Base-by-base conservation (phyloP, 2,113 vertebrate genomes). In the Silurus glanis region DNA sequence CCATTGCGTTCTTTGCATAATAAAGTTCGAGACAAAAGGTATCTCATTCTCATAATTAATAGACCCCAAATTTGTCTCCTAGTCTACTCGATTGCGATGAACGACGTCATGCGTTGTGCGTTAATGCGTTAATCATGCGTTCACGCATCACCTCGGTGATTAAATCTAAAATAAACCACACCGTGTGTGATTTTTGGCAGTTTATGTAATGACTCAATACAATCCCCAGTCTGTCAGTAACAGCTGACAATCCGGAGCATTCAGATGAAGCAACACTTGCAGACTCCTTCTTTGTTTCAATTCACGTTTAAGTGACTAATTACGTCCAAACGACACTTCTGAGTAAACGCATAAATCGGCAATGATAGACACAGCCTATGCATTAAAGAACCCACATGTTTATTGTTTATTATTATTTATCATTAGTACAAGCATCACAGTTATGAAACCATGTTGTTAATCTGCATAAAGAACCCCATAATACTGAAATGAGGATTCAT, bases 171-270 rank as follows among this genome's bases (percentile, higher is more conserved):
- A 84, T 85, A 83, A 37, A 56, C 69, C 28, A 16, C 61, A 82
- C n/a, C 19, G 49, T 85, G 71, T 78, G 55, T 49, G 56, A 55
- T 71, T 51, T 37, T 76, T 80, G 69, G 51, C 79, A 61, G 67
- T 23, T 78, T 86, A 81, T 84, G 69, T 86, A 89, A 89, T 85
- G 83, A 87, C 72, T 82, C 79, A 88, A 58, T 37, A 37, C 64
- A 80, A 83, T 53, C 56, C 62, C 80, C 53, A 45, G 80, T 51
- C 83, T 87, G 88, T 89, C 88, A 58, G 71, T 25, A 87, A 79
- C 85, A 87, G 86, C 86, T 87, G 88, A 89, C 86, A 67, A 71
- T 83, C 82, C 80, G 71, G 79, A 79, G 82, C 75, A 49, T 61
- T 85, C 37, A 86, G 78, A 55, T 25, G 47, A 19, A 59, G 67